phyloP scores from a whole-genome alignment of 2,888 invertebrate genomes.

The Ectemnius continuus region DNA sequence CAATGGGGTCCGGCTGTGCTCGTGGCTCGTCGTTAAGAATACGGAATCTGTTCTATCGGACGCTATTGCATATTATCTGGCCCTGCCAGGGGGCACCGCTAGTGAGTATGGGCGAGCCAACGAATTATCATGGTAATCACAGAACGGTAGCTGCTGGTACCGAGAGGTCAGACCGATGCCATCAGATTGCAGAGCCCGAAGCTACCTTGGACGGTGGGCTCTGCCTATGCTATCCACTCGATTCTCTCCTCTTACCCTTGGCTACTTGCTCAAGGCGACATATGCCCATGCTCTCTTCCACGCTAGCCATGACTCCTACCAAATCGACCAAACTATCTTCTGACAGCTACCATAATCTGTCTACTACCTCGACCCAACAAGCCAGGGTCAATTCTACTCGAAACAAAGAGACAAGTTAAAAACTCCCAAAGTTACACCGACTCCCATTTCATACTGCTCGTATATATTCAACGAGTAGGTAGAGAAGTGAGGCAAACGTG shows the following conservation, averaged over 20 bases:
- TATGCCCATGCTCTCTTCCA: no score
- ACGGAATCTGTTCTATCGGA: constrained; percentile 61
- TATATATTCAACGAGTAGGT: no score
- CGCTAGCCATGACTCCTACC: not conserved
- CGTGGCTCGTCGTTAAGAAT: constrained; percentile 62
- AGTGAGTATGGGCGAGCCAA: constrained; percentile 56
- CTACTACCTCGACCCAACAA: no score
- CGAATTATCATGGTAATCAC: constrained; percentile 72
- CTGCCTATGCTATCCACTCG: constrained; percentile 22
- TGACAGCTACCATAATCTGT: no score
- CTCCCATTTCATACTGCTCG: no score
- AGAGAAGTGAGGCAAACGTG: no score
- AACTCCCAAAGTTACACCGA: no score
- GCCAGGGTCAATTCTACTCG: no score
- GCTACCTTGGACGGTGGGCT: constrained; percentile 42
- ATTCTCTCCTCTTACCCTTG: constrained; percentile 32
- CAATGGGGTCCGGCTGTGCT: constrained; percentile 57
- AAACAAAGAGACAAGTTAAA: no score
- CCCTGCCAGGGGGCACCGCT: constrained; percentile 53
- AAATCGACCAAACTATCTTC: no score
- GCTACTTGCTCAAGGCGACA: not conserved
- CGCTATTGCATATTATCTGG: constrained; percentile 63
- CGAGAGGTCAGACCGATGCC: constrained; percentile 65
- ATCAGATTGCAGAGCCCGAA: constrained; percentile 60
- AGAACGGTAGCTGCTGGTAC: constrained; percentile 64